Base-by-base conservation (phyloP, 2,888 invertebrate species). In the Tachina fera region DNA sequence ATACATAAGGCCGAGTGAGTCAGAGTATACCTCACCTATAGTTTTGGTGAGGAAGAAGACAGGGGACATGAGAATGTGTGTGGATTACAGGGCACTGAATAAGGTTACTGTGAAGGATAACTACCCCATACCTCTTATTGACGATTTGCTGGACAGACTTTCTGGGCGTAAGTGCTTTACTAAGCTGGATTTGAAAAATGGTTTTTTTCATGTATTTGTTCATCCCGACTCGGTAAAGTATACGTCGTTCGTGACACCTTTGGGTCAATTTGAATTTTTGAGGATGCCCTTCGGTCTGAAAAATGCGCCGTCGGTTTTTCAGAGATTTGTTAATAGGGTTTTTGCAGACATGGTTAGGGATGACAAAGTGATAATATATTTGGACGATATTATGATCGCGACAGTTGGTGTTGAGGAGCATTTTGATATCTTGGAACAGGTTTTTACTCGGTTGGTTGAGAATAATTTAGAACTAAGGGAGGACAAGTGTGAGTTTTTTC, bases 401-500 rank as follows among this genome's bases (percentile, higher is more conserved):
- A n/a, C n/a, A n/a, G n/a, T n/a, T n/a, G n/a, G n/a, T n/a, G n/a
- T n/a, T n/a, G n/a, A n/a, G n/a, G n/a, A n/a, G n/a, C n/a, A n/a
- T n/a, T n/a, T n/a, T n/a, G n/a, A n/a, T n/a, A n/a, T n/a, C n/a
- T n/a, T n/a, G n/a, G n/a, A n/a, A n/a, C n/a, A n/a, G n/a, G n/a
- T n/a, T n/a, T n/a, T n/a, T n/a, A n/a, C n/a, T n/a, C n/a, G n/a
- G n/a, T n/a, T n/a, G n/a, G n/a, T n/a, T n/a, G n/a, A n/a, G n/a
- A n/a, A n/a, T n/a, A n/a, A n/a, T n/a, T n/a, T n/a, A n/a, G n/a
- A n/a, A n/a, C n/a, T n/a, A n/a, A n/a, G n/a, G n/a, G n/a, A n/a
- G n/a, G n/a, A n/a, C n/a, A 51, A 51, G 51, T n/a, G 51, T 51
- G 51, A 51, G n/a, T 51, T 51, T 51, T 51, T 51, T 8, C 51